Evolutionary conservation across 2,113 vertebrate genomes (phyloP), one percentile per base, ranked within the genome.

Genomic region (Neogale vison): DNA sequence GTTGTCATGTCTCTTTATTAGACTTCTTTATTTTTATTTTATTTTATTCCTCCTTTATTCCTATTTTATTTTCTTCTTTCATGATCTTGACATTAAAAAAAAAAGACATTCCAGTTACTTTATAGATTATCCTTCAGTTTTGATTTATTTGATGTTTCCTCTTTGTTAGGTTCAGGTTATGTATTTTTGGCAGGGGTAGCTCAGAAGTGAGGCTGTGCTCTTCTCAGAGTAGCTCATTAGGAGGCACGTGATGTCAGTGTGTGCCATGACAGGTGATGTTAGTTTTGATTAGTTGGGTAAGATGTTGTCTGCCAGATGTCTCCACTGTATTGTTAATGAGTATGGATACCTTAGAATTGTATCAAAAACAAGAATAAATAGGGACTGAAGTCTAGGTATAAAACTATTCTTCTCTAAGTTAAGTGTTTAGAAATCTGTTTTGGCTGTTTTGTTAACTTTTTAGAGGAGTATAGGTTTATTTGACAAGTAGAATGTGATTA

Each of bases 1-100:
- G 24, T 91, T 88, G 26, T 86, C 45, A 47, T 36, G 9, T 81
- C 9, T 63, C 34, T 86, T 36, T 72, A 42, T 83, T 82, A 89
- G 65, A 59, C 18, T 82, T 29, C 34, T 97, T 93, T 77, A 71
- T 29, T 92, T 69, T 83, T 82, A 23, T 26, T 97, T 93, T 77
- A 79, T 29, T 88, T 77, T 83, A 20, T 87, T 95, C 5, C 14
- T 87, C 23, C 39, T 39, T 39, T 39, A 39, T 42, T 42, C 42
- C 42, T 42, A 42, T 42, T 42, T 42, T 42, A 42, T 42, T 88
- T 47, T 76, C 26, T 87, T 88, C 47, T 94, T 84, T 96, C 24
- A 47, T 96, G 69, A 71, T 69, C 61, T 88, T 47, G 45, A 89
- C 24, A 65, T 59, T 52, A 42, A 67, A 47, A 67, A 88, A 82